Evolutionary conservation across 2,888 invertebrate species (phyloP), one percentile per base, ranked within the genome.

Genomic region (Arenicola marina): DNA sequence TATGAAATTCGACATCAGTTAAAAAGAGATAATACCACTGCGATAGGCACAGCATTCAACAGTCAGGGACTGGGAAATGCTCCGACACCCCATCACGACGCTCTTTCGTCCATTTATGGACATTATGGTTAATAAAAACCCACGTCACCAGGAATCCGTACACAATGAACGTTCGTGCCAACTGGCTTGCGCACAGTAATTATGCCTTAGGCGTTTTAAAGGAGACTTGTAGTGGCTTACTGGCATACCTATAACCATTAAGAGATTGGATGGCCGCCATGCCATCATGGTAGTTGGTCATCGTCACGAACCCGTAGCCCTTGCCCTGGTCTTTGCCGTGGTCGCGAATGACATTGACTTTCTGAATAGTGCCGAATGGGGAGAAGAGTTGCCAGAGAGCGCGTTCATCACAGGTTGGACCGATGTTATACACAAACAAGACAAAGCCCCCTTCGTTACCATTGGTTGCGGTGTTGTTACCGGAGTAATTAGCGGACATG

Each of bases 221-320:
- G 4, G 81, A 81, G 15, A 84, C 84, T 65, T 83, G 83, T 38
- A 84, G 75, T 51, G 79, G 78, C 59, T 78, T 78, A 18, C 80
- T 82, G 43, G 64, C 65, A 56, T 67, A 63, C 53, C 77, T 76
- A 65, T 76, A 79, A 4, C 83, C 82, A 73, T 84, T 81, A 54
- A 84, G 72, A 44, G 73, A 71, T 58, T 79, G 74, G 56, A 84
- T 83, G 18, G 84, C 83, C 59, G 76, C 75, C 54, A 76, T 68
- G 18, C 84, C 84, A 59, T 84, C 83, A 26, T 77, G 71, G 62
- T 77, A 80, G 72, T 79, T 80, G 21, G 76, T 71, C 84, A 84
- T 84, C 24, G 83, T 83, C 15, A 84, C 83, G 73, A 84, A 84
- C 1, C 83, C 84, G 69, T 77, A 84, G 7, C 83, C 83, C 69